Percentiles rank a stretch among this genome's conserved stretches.
Evolutionary conservation across 2,797 vertebrate genomes (phyloP).

Genomic region (Vultur gryphus): DNA sequence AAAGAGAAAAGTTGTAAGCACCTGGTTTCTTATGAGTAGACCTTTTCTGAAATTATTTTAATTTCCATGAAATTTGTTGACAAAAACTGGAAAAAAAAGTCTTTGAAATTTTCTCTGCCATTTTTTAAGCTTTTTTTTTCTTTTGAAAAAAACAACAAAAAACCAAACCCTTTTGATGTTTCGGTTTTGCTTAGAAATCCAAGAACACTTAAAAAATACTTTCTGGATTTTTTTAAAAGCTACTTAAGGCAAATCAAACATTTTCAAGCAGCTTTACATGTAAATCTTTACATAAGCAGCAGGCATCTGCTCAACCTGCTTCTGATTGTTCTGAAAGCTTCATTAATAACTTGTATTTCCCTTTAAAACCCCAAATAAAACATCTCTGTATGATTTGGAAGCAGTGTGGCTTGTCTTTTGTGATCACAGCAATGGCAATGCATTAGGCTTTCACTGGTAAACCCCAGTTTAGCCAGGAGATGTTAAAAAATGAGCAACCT

Average conservation of each 20-base stretch:
- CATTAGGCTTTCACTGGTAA: not conserved
- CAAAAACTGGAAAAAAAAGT: not conserved
- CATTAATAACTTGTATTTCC: not conserved
- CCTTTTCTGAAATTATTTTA: not conserved
- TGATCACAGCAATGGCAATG: not conserved
- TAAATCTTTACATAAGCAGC: not conserved
- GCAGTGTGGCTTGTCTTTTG: not conserved
- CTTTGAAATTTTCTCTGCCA: not conserved
- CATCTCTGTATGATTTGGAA: not conserved
- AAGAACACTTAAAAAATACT: not conserved
- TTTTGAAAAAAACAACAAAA: not conserved
- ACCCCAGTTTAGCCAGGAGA: not conserved
- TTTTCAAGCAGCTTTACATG: not conserved
- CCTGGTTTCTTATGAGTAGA: not conserved
- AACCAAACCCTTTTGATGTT: not conserved
- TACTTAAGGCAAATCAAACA: not conserved
- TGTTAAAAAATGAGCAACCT: not conserved
- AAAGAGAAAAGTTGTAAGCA: not conserved
- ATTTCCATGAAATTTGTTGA: slow-evolving; percentile 3
- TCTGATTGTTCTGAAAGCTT: not conserved
- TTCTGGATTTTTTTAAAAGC: not conserved
- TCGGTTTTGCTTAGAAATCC: not conserved
- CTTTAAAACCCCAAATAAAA: not conserved
- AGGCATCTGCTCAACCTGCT: not conserved
- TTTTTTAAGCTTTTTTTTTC: not conserved